Conservation (phyloP, 2,888 invertebrate species). For the Morpho achilles region DNA sequence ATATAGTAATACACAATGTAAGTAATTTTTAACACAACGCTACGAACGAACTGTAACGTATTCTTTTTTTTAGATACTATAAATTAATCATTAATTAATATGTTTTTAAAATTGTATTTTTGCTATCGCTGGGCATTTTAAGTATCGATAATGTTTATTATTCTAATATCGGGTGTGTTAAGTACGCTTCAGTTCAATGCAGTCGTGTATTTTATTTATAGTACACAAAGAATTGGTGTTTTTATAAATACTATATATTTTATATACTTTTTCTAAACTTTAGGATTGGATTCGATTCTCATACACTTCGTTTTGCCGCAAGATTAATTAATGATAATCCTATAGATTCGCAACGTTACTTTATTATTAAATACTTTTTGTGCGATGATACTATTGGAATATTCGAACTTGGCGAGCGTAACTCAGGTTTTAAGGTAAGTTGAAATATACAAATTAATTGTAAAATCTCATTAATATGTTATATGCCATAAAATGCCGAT, state of each 20-base stretch:
- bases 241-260: background rate
- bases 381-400: constrained; percentile 92
- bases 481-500: too few relatives aligned
- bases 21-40: too few relatives aligned
- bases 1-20: too few relatives aligned
- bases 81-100: too few relatives aligned
- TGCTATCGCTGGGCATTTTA: too few relatives aligned
- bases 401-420: constrained; percentile 86
- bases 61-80: too few relatives aligned
- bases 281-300: constrained; percentile 86
- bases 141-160: too few relatives aligned
- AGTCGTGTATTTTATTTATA: too few relatives aligned
- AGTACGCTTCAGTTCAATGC: too few relatives aligned
- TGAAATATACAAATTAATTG: background rate
- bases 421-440: constrained; percentile 79
- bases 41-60: too few relatives aligned
- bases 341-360: constrained; percentile 82
- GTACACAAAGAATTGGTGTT: background rate
- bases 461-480: background rate
- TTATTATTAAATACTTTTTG: constrained; percentile 89
- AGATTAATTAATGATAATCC: constrained; percentile 85
- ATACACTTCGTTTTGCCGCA: constrained; percentile 88
- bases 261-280: constrained; percentile 29
- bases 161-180: too few relatives aligned
- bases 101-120: too few relatives aligned